Base-by-base conservation (phyloP, 2,797 vertebrate genomes). In the Mastacembelus armatus region DNA sequence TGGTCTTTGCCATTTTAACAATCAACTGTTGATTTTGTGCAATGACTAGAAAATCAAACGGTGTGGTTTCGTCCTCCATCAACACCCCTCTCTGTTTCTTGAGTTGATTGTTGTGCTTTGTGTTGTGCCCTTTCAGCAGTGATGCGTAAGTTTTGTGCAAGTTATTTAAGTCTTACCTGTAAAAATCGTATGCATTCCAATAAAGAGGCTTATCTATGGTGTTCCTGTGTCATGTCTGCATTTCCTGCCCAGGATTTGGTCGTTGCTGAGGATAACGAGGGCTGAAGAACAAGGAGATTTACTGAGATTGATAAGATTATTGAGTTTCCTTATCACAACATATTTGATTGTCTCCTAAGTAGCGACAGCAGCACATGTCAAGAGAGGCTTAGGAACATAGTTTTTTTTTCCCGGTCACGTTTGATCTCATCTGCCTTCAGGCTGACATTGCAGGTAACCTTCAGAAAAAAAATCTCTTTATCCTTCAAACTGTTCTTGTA, bases 161-260 rank as follows among this genome's bases (percentile, higher is more conserved):
- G 68, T 88, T 92, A 94, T 92, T 93, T 93, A 93, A 92, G 79
- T 91, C 79, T 81, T 62, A 72, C 10, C 50, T 90, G 77, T 84
- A 36, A 85, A 85, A 54, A 29, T 39, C 77, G 32, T 75, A 40
- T 73, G 57, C 82, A 81, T 84, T 69, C 71, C 55, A 93, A 89
- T 94, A 94, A 94, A 94, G 71, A 82, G 35, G 73, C 61, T 86
- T 64, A 74, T 61, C 27, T 55, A 54, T 71, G 65, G 57, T 66
- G 59, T 6, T 42, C n/a, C 27, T 49, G 58, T 65, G 55, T 58
- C 50, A 14, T 0, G 1, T 40, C 15, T 61, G 7, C 5, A 0
- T 66, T 68, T 62, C 5, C 14, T 73, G 24, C 7, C 10, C 19
- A 12, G 7, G 29, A 18, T 54, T 32, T 10, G 21, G 24, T 19